Conservation (phyloP, 2,113 vertebrate genomes). For the Chloropsis cyanopogon region DNA sequence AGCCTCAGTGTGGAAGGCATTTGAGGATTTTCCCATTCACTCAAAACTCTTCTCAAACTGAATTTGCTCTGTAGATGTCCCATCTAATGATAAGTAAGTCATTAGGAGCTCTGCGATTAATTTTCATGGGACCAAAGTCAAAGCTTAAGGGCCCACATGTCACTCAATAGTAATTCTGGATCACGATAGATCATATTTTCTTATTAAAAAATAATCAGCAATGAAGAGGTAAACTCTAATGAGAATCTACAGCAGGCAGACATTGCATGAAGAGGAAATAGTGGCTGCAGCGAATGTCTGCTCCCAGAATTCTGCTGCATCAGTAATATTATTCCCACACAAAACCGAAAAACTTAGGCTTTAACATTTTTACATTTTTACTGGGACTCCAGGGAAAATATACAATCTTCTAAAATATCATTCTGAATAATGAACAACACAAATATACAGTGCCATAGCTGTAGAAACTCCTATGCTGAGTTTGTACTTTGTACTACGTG, state of each 20-base stretch:
- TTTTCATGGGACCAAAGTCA: not conserved
- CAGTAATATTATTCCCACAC: not conserved
- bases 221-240: not conserved
- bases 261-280: not conserved
- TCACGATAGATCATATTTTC: not conserved
- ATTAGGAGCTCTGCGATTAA: not conserved
- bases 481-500: too few relatives aligned
- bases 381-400: not conserved
- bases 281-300: not conserved
- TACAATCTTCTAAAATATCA: not conserved
- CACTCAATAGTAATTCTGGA: not conserved
- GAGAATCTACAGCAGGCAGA: not conserved
- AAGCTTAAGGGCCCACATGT: not conserved
- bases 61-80: not conserved
- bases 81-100: not conserved
- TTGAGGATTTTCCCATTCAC: not conserved
- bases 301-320: not conserved
- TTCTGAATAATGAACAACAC: not conserved
- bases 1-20: not conserved
- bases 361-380: not conserved
- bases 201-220: not conserved
- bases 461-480: not conserved
- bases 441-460: not conserved
- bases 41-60: not conserved
- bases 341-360: not conserved